Evolutionary conservation across 2,113 vertebrate species (phyloP), one percentile per base, ranked within the genome.

Genomic region (Boulengeromyrus knoepffleri): DNA sequence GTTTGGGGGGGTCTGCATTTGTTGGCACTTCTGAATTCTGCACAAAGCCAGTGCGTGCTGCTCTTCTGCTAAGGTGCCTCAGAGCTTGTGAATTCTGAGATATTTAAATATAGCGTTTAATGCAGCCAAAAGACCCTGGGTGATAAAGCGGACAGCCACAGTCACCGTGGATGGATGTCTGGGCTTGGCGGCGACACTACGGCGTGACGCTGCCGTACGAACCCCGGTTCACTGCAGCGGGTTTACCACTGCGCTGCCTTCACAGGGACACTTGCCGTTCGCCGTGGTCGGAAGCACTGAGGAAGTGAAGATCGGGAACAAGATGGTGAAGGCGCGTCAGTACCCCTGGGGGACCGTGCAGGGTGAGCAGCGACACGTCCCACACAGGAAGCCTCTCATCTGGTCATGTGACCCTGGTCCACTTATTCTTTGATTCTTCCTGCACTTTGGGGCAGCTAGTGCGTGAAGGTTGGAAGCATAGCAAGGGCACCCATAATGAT

Each of bases 261-360:
- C 86, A 83, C 95, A 99, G 99, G 98, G 97, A 88, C 98, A 99
- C 94, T 96, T 99, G 95, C 99, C 99, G 0, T 99, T 99, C 91
- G 99, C 99, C 0, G 98, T 99, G 87, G 96, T 99, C 1, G 99
- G 99, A 89, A 99, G 99, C 95, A 99, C 97, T 0, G 99, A 99
- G 93, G 98, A 99, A 93, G 94, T 98, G 92, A 99, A 99, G 97
- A 97, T 99, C 91, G 99, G 99, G 92, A 99, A 99, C 95, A 99
- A 99, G 96, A 99, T 99, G 98, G 97, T 99, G 96, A 98, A 97
- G 93, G 98, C 97, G 0, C 97, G 99, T 45, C 99, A 99, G 95
- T 99, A 99, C 91, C 99, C 99, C 46, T 99, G 99, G 99, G 99
- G 99, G 90, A 99, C 97, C 0, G 97, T 98, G 89, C 98, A 99